Base-by-base conservation (phyloP, 2,888 invertebrate genomes). In the Diadegma fenestrale region DNA sequence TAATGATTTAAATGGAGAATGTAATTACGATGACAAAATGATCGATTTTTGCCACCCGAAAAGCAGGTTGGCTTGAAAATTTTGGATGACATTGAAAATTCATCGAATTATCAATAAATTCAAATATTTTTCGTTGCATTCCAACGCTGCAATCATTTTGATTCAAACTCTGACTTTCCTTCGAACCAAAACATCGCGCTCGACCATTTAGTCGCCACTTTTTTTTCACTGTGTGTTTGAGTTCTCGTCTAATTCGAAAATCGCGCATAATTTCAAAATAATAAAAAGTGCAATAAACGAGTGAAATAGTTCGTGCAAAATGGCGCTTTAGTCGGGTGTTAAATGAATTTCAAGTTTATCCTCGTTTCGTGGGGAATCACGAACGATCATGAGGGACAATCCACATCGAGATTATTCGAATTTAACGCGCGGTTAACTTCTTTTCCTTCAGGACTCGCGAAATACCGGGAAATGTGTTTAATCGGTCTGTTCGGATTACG, bases 161-260 rank as follows among this genome's bases (percentile, higher is more conserved):
- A 37, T 54, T 72, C 19, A 22, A 54, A 17, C 22, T 72, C 58
- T 3, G 3, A 71, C 51, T 71, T 71, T 51, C 45, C 14, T 68
- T 22, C 26, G n/a, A 2, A 37, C 10, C 6, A 33, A 37, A 37
- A 37, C 64, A 66, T 17, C 26, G 8, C 0, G 7, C 45, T 68
- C 17, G 45, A 17, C 22, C 17, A 45, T 19, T 22, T 14, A 45
- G 19, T 45, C 8, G 22, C 5, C 41, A n/a, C 22, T 43, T 22
- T 66, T 5, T 12, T 41, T n/a, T n/a, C n/a, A n/a, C n/a, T n/a
- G n/a, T n/a, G n/a, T n/a, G n/a, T n/a, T n/a, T n/a, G n/a, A n/a
- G n/a, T n/a, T n/a, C n/a, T n/a, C n/a, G n/a, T n/a, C n/a, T n/a
- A n/a, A n/a, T n/a, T n/a, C n/a, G n/a, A n/a, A n/a, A n/a, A n/a